Conservation (phyloP, 2,113 vertebrate genomes). For the Saguinus midas region DNA sequence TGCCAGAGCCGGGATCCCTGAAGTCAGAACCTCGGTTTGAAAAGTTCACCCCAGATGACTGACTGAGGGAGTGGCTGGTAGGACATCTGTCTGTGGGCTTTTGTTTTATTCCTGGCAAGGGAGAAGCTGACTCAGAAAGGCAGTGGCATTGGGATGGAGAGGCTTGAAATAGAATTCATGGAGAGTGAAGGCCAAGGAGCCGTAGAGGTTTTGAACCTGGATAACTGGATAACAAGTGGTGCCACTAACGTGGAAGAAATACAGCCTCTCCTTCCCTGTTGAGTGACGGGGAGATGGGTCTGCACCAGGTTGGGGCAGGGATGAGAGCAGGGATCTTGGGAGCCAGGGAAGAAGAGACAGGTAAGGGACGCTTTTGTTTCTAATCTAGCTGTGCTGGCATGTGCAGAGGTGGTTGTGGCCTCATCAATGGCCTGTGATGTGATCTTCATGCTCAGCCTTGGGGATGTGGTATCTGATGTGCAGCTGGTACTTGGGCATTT, state of each 20-base stretch:
- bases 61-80: not conserved
- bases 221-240: not conserved
- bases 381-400: not conserved
- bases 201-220: not conserved
- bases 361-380: not conserved
- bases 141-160: not conserved
- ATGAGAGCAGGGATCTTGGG: not conserved
- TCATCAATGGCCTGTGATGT: not conserved
- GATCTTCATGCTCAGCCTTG: not conserved
- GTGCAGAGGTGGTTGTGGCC: not conserved
- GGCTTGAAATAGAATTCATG: accelerated
- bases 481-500: not conserved
- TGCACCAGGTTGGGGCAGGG: too few species aligned
- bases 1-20: too few species aligned
- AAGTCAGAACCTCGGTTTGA: not conserved
- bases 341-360: not conserved
- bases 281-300: not conserved
- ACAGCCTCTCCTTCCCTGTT: not conserved
- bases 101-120: not conserved
- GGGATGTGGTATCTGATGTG: not conserved
- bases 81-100: not conserved
- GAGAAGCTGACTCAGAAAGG: not conserved
- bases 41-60: not conserved
- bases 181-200: not conserved
- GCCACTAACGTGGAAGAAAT: not conserved